phyloP scores from a whole-genome alignment of 2,113 vertebrate species.

The Alces alces region DNA sequence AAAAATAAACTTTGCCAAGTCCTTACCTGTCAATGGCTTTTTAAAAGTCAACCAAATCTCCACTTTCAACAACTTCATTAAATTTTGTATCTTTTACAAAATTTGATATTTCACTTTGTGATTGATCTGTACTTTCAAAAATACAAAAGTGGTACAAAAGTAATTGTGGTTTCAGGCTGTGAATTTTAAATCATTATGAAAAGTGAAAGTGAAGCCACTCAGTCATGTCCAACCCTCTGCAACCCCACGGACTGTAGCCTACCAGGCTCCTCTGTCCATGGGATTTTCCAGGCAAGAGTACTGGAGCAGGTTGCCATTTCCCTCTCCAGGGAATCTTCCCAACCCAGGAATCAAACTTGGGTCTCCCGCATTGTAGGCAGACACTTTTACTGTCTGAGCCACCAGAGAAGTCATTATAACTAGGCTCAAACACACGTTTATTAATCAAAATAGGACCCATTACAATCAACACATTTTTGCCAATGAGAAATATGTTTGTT shows the following conservation, averaged over 20 bases:
- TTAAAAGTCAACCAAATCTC: background rate
- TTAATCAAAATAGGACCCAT: background rate
- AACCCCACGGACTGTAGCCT: background rate
- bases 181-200: background rate
- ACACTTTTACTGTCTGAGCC: background rate
- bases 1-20: background rate
- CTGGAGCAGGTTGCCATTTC: background rate
- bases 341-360: background rate
- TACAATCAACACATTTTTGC: background rate
- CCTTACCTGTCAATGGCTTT: background rate
- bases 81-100: background rate
- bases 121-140: background rate
- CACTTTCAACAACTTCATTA: conserved; percentile 12
- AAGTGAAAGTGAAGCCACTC: background rate
- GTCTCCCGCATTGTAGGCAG: background rate
- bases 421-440: background rate
- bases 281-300: background rate
- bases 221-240: background rate
- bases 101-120: conserved; percentile 22
- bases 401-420: background rate
- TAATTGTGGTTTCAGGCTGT: background rate
- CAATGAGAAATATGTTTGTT: background rate
- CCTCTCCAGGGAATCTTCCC: background rate
- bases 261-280: background rate
- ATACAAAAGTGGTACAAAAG: background rate